Evolutionary conservation across 2,888 invertebrate species (phyloP).

Genomic region (Dysmachus trigonus): DNA sequence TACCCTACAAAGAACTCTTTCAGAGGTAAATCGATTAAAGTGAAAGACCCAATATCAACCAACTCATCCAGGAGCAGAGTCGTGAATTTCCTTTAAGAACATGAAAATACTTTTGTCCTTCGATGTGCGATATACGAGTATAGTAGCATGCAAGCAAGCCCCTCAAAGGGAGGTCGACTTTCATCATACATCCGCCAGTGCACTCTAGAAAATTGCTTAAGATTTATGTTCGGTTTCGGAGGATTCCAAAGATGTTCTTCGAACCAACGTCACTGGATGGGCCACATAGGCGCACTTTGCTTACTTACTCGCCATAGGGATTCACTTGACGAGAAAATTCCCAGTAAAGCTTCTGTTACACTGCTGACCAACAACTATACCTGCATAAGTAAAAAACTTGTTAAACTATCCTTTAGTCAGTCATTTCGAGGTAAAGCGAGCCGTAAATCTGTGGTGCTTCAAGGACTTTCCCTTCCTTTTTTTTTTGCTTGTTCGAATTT

Average conservation of each 20-base stretch:
- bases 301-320: neutral
- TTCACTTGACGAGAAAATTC: neutral
- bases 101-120: neutral
- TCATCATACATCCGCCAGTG: neutral
- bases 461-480: neutral
- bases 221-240: neutral
- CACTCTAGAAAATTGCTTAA: neutral
- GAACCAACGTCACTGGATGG: neutral
- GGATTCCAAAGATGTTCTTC: neutral
- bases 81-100: neutral
- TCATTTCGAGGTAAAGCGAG: neutral
- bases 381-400: neutral
- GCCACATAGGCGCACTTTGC: neutral
- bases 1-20: neutral
- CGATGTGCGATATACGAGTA: no score
- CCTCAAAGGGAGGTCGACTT: neutral
- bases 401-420: neutral
- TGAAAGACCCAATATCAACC: neutral
- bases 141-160: neutral
- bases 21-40: neutral
- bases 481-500: neutral
- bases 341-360: neutral
- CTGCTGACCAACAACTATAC: neutral
- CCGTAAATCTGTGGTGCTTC: neutral
- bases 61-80: neutral